Percentiles rank a stretch among this genome's conserved stretches.
Conservation (phyloP, 2,113 vertebrate species). For the Bos indicus region DNA sequence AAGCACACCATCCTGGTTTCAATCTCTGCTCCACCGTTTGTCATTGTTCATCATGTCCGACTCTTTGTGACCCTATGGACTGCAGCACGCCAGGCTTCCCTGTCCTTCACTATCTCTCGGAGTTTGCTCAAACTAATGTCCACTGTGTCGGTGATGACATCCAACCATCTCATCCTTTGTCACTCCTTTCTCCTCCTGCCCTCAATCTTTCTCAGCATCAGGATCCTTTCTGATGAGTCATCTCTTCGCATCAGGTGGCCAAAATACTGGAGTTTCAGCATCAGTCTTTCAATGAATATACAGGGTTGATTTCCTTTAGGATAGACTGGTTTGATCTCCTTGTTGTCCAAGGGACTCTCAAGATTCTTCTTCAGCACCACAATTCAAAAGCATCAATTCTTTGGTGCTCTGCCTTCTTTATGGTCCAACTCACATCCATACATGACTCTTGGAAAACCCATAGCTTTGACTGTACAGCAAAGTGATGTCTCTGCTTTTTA, state of each 20-base stretch:
- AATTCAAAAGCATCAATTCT: not conserved
- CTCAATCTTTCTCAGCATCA: not conserved
- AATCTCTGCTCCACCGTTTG: not conserved
- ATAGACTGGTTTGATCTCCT: not conserved
- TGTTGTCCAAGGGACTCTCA: not conserved
- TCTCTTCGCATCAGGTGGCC: not conserved
- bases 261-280: not conserved
- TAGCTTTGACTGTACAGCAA: not conserved
- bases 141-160: not conserved
- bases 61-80: not conserved
- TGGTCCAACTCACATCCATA: not conserved
- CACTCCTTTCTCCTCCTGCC: not conserved
- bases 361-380: not conserved
- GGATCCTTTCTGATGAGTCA: not conserved
- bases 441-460: not conserved
- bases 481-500: not conserved
- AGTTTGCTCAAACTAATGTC: not conserved
- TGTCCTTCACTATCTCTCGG: accelerated
- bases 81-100: not conserved
- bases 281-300: not conserved
- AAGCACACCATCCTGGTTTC: not conserved
- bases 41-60: accelerated
- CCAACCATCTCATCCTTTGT: not conserved
- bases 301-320: not conserved
- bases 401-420: not conserved